These are phyloP conservation scores for Hyla sarda DNA, from an alignment of 2,113 vertebrate species.

Conservation along the genomic window DNA sequence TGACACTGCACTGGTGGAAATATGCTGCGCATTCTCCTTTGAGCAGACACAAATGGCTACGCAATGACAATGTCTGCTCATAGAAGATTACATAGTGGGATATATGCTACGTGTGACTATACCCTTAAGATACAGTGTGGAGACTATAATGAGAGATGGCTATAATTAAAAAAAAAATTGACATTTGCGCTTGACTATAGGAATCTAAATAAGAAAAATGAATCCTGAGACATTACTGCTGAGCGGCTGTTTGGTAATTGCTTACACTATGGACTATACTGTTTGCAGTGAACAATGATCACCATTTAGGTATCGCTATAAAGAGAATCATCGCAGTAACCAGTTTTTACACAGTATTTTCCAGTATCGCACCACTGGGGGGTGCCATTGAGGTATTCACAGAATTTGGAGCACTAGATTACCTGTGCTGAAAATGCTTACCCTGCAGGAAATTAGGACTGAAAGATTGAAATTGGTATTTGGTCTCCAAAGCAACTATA, in stretches of 20 bases:
- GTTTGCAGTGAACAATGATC: neutral
- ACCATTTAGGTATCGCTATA: neutral
- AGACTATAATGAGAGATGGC: too few relatives aligned
- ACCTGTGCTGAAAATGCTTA: neutral
- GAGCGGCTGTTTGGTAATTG: neutral
- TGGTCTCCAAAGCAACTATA: constrained; percentile 44
- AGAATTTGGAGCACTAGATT: neutral
- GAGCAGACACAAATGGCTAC: too few relatives aligned
- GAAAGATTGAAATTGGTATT: constrained; percentile 23
- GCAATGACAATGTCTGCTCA: too few relatives aligned
- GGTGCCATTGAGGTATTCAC: neutral
- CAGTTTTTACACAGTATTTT: neutral
- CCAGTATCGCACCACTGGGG: constrained; percentile 12
- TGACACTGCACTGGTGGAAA: too few relatives aligned
- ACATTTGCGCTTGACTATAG: neutral
- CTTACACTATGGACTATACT: neutral
- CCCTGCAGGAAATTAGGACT: constrained; percentile 14
- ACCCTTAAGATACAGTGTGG: too few relatives aligned
- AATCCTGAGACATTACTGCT: neutral
- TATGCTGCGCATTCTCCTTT: too few relatives aligned
- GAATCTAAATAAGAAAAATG: neutral
- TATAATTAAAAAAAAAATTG: too few relatives aligned
- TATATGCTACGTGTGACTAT: too few relatives aligned
- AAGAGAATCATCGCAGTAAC: neutral
- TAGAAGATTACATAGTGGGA: too few relatives aligned